A percentile compares a stretch with the other conserved stretches of the same genome.
Conservation (phyloP, 35 echinoderm and acorn worm species). For the Heliocidaris erythrogramma region DNA sequence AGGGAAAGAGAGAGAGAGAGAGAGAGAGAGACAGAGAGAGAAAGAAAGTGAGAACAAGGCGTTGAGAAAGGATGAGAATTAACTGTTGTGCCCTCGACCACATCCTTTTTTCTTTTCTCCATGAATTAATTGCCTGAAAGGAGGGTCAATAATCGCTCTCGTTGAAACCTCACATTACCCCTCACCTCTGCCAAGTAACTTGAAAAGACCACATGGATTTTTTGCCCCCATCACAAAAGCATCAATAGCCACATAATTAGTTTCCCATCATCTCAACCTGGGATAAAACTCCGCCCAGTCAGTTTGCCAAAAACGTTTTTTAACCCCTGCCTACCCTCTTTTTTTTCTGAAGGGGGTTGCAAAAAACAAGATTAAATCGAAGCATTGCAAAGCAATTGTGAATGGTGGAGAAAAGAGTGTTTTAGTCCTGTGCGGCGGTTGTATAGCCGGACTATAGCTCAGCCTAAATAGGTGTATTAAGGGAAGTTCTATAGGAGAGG, state of each 20-base stretch:
- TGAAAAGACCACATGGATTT: constrained; percentile 39
- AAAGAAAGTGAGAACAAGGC: neutral
- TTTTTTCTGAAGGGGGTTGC: constrained; percentile 27
- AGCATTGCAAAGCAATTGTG: constrained; percentile 35
- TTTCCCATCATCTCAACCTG: constrained; percentile 38
- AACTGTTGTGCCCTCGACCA: constrained; percentile 26
- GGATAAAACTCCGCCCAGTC: constrained; percentile 51
- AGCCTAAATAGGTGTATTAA: constrained; percentile 50
- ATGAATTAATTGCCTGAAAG: constrained; percentile 25
- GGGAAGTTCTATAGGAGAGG: constrained; percentile 12
- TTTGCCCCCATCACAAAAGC: constrained; percentile 12
- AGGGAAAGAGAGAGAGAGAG: neutral
- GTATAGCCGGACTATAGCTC: constrained; percentile 21
- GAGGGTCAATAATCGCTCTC: constrained; percentile 30
- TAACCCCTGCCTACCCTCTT: neutral
- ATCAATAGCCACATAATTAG: constrained; percentile 50
- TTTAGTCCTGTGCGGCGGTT: constrained; percentile 22
- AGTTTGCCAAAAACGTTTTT: constrained; percentile 21
- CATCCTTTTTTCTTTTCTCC: neutral
- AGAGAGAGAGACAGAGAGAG: neutral
- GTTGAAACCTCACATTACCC: constrained; percentile 24
- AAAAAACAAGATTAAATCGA: constrained; percentile 54
- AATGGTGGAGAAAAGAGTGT: constrained; percentile 13
- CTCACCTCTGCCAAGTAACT: neutral
- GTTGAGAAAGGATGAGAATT: neutral